Conservation (phyloP, 1,140 invertebrate species). For the Drosophila funebris region DNA sequence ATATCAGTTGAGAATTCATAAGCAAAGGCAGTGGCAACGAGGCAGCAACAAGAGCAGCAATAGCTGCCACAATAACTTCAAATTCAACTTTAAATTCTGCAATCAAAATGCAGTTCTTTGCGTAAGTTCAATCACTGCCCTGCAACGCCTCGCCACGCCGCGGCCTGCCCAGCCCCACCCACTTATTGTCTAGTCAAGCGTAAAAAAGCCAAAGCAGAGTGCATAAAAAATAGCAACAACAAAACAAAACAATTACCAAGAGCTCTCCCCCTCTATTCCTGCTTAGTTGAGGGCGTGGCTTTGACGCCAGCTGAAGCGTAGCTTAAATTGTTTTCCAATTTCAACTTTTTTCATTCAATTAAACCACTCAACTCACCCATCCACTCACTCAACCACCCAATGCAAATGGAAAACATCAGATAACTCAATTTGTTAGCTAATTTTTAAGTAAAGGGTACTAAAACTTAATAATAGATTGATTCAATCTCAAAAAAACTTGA, state of each 20-base stretch:
- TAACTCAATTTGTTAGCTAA: conserved; percentile 56
- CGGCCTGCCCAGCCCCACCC: too few relatives aligned
- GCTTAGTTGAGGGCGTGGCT: neutral
- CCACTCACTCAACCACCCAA: too few relatives aligned
- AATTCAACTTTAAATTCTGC: neutral
- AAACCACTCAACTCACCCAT: conserved; percentile 16
- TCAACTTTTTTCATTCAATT: conserved; percentile 56
- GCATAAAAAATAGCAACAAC: too few relatives aligned
- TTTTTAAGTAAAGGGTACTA: conserved; percentile 28
- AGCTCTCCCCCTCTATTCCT: neutral
- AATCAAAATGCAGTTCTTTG: conserved; percentile 65
- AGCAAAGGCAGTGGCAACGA: conserved; percentile 3
- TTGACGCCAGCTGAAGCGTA: conserved; percentile 24
- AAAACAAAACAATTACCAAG: conserved; percentile 34
- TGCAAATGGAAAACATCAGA: too few relatives aligned
- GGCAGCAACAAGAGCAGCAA: conserved; percentile 9
- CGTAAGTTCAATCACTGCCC: conserved; percentile 45
- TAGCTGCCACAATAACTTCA: neutral
- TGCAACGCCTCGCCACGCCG: too few relatives aligned
- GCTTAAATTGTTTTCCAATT: conserved; percentile 38
- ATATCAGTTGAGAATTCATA: conserved; percentile 36
- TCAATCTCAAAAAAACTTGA: neutral
- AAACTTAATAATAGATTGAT: conserved; percentile 5
- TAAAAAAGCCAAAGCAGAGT: conserved; percentile 27
- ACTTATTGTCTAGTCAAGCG: conserved; percentile 32